Evolutionary conservation across 1,140 invertebrate species (phyloP), one percentile per base, ranked within the genome.

Genomic region (Leucophenga varia): DNA sequence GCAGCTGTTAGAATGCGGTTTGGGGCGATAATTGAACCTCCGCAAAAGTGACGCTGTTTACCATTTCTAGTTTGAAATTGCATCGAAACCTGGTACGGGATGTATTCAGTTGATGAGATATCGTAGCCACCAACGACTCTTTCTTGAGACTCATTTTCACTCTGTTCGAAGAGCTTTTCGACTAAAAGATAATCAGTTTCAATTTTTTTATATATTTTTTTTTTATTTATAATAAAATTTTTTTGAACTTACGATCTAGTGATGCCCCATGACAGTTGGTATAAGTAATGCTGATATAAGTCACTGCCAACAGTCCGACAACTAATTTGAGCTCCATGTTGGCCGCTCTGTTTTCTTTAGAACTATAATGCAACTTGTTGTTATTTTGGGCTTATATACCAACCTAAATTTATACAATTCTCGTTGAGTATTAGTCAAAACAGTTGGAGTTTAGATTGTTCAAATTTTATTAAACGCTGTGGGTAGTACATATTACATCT

Each of bases 1-100:
- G 79, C 79, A 12, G 79, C 79, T 0, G 79, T 80, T 0, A 80
- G 49, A 5, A 80, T 76, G 35, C 75, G 76, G 50, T 76, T 70
- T 2, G 69, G 54, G 3, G 77, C 67, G 9, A 80, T 76, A 3
- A 80, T 57, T 3, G 79, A 77, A 12, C 79, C 79, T 3, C 79
- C 79, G 46, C 79, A 80, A 16, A 76, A 73, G 19, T 73, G 70
- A 2, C 63, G 47, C 25, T 64, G 49, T 20, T 64, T 49, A 19
- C 70, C 65, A 19, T 25, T 54, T 14, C 56, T 55, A 0, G 61
- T 64, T 1, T 57, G 45, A 40, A 57, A 72, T 50, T 75, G 72
- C 58, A 75, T 64, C 5, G 72, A 75, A 0, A 75, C 32, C 47
- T 74, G 72, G 43, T 72, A 72, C 28, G 69, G 64, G 31, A 72